These are phyloP conservation scores for Actinia tenebrosa DNA, from an alignment of 64 coral and sea anemone species.

Conservation along the genomic window DNA sequence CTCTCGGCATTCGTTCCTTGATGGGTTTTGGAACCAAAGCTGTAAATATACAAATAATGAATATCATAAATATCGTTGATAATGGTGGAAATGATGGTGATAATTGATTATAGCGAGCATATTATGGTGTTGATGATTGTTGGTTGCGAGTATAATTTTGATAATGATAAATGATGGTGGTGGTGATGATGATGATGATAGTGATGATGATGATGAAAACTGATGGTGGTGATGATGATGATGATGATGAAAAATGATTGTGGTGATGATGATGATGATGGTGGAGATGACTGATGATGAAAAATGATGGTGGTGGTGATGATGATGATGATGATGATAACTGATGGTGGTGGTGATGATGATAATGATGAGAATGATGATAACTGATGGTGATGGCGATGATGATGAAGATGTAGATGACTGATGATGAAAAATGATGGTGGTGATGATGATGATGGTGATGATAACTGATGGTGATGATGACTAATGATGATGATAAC, in stretches of 20 bases:
- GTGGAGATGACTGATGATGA: not conserved
- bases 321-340: not conserved
- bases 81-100: not conserved
- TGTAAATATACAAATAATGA: not conserved
- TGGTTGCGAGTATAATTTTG: no score
- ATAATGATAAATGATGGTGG: no score
- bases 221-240: not conserved
- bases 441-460: not conserved
- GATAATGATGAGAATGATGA: not conserved
- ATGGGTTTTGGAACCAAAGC: slow-evolving; percentile 42
- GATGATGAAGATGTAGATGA: not conserved
- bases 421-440: not conserved
- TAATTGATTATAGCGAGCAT: not conserved
- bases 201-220: not conserved
- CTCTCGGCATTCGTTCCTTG: slow-evolving; percentile 16
- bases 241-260: not conserved
- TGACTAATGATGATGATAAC: slow-evolving; percentile 8
- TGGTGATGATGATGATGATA: not conserved
- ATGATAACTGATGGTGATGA: not conserved
- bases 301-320: not conserved
- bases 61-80: not conserved
- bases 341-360: not conserved
- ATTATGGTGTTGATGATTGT: not conserved
- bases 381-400: not conserved
- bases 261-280: not conserved